Evolutionary conservation across 2,113 vertebrate genomes (phyloP).

Genomic region (Xenopus tropicalis): UCB_Xtro_10.0 CM004443.2:171431501-171432000

Average conservation of each 20-base stretch:
- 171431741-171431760: constrained; percentile 50
- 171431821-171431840: constrained; percentile 59
- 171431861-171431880: constrained; percentile 57
- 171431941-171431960: constrained; percentile 51
- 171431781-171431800: constrained; percentile 31
- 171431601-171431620: constrained; percentile 91
- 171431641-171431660: constrained; percentile 65
- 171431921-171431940: constrained; percentile 58
- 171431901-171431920: constrained; percentile 59
- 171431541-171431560: constrained; percentile 73
- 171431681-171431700: constrained; percentile 44
- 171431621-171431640: constrained; percentile 80
- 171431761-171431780: constrained; percentile 57
- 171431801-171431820: constrained; percentile 40
- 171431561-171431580: constrained; percentile 70
- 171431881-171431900: constrained; percentile 62
- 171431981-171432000: constrained; percentile 58
- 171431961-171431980: constrained; percentile 57
- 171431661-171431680: constrained; percentile 72
- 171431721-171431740: constrained; percentile 46
- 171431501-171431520: no score
- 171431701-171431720: constrained; percentile 71
- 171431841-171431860: constrained; percentile 53
- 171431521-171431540: not conserved
- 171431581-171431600: constrained; percentile 87